These are phyloP conservation scores for Rhea americana DNA, from an alignment of 2,113 vertebrate genomes.

Conservation along the genomic window DNA sequence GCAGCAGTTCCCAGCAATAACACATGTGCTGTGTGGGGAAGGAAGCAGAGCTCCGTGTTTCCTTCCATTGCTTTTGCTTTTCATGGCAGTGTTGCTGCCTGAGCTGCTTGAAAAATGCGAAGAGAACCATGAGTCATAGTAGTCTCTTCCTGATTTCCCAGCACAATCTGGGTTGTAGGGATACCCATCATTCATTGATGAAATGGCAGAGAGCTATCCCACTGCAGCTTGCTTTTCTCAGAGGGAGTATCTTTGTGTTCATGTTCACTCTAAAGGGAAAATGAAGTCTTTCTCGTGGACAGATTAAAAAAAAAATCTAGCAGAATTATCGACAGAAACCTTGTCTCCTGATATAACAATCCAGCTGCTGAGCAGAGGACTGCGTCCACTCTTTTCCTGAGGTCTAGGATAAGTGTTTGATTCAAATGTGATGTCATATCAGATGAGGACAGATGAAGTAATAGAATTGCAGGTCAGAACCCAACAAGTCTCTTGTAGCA, in stretches of 20 bases:
- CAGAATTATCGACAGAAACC: not conserved
- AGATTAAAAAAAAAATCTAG: not conserved
- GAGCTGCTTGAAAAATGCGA: not conserved
- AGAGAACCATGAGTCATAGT: not conserved
- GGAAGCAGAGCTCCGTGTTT: not conserved
- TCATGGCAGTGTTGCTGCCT: accelerated
- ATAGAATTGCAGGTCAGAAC: not conserved
- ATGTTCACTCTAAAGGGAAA: not conserved
- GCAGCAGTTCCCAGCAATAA: slow-evolving; percentile 27
- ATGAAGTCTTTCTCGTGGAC: not conserved
- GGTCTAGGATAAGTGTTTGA: not conserved
- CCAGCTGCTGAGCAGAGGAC: not conserved
- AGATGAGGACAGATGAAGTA: not conserved
- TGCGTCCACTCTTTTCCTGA: not conserved
- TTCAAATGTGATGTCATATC: accelerated
- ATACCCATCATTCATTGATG: not conserved
- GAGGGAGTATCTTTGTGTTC: accelerated
- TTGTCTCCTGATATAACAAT: not conserved
- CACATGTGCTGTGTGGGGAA: not conserved
- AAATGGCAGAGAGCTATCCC: not conserved
- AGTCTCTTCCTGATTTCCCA: not conserved
- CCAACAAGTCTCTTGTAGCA: too few species aligned
- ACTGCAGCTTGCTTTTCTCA: not conserved
- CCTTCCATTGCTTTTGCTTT: not conserved
- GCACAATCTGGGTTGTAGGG: not conserved